Conservation (phyloP, 2,888 invertebrate genomes). For the Axea sp. region DNA sequence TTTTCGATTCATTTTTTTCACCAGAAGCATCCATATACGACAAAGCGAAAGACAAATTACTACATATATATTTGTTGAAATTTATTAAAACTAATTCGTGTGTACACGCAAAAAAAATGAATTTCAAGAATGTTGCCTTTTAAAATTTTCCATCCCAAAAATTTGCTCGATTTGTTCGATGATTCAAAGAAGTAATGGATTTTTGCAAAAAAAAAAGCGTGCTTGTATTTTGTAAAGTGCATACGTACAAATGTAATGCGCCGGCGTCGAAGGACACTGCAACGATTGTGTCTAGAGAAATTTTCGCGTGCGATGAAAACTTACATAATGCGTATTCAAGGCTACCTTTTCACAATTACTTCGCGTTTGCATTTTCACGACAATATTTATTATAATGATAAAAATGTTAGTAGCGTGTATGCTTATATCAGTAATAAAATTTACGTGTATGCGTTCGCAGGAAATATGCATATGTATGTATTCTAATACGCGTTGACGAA, state of each 20-base stretch:
- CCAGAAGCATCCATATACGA: too few relatives aligned
- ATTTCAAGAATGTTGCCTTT: too few relatives aligned
- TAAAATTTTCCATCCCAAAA: too few relatives aligned
- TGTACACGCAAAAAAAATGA: too few relatives aligned
- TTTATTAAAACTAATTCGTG: too few relatives aligned
- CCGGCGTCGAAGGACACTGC: constrained; percentile 55
- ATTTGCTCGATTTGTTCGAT: too few relatives aligned
- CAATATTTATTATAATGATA: constrained; percentile 63
- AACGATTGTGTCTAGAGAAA: constrained; percentile 62
- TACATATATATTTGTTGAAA: too few relatives aligned
- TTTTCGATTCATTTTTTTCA: too few relatives aligned
- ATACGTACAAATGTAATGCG: constrained; percentile 24
- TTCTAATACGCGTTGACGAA: constrained; percentile 43
- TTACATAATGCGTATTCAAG: constrained; percentile 62
- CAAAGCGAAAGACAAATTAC: too few relatives aligned
- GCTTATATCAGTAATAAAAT: constrained; percentile 50
- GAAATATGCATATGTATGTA: constrained; percentile 55
- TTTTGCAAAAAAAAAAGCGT: too few relatives aligned
- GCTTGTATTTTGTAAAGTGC: constrained; percentile 15
- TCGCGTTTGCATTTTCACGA: constrained; percentile 62
- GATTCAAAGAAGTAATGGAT: too few relatives aligned
- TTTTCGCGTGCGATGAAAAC: constrained; percentile 63
- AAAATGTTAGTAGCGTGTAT: constrained; percentile 59
- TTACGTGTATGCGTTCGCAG: constrained; percentile 32
- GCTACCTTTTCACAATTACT: constrained; percentile 62